phyloP scores from a whole-genome alignment of 2,113 vertebrate species.

The Microtus ochrogaster region DNA sequence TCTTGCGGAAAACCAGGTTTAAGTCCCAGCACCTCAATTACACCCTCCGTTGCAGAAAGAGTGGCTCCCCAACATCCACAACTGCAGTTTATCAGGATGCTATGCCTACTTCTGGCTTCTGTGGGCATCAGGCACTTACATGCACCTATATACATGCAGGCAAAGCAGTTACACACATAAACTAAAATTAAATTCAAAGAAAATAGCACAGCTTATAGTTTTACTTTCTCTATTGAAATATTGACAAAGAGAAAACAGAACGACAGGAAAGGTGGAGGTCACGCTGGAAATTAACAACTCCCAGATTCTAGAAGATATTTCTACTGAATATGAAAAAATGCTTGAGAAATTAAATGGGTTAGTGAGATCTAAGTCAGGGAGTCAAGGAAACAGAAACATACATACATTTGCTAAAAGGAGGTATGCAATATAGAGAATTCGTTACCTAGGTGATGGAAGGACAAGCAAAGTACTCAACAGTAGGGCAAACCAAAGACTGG shows the following conservation, averaged over 20 bases:
- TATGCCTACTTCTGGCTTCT: not conserved
- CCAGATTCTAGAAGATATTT: not conserved
- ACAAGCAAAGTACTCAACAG: slow-evolving; percentile 12
- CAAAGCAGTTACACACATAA: not conserved
- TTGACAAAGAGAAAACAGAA: slow-evolving; percentile 20
- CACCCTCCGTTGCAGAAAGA: not conserved
- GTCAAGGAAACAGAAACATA: slow-evolving; percentile 38
- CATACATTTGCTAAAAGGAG: slow-evolving; percentile 28
- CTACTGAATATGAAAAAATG: not conserved
- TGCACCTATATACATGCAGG: not conserved
- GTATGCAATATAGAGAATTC: not conserved
- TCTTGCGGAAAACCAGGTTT: not conserved
- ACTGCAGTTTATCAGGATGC: not conserved
- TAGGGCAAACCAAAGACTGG: not conserved
- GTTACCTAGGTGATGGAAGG: not conserved
- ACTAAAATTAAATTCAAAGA: not conserved
- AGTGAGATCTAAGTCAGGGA: slow-evolving; percentile 23
- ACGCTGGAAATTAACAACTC: slow-evolving; percentile 20
- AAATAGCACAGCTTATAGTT: not conserved
- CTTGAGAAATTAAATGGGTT: slow-evolving; percentile 6
- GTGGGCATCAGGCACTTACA: not conserved
- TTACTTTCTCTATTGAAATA: slow-evolving; percentile 39
- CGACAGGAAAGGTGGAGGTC: not conserved
- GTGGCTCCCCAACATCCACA: not conserved
- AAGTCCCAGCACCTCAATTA: not conserved